Evolutionary conservation across 2,888 invertebrate species (phyloP).

Genomic region (Chydorus sphaericus): DNA sequence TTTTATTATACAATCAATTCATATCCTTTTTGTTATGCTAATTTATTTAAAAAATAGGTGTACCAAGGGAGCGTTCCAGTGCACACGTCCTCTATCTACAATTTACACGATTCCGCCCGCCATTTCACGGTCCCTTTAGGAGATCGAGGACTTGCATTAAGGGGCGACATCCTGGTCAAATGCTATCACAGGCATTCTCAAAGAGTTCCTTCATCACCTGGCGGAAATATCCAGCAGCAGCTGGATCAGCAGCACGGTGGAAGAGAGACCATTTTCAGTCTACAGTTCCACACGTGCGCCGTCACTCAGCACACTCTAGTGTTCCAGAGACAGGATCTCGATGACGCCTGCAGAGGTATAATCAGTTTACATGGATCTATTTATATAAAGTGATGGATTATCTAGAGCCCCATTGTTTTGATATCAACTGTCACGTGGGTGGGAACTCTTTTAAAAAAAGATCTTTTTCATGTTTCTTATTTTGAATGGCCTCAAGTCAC

Average conservation of each 20-base stretch:
- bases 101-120: slow-evolving; percentile 45
- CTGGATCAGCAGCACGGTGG: slow-evolving; percentile 18
- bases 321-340: slow-evolving; percentile 73
- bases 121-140: slow-evolving; percentile 50
- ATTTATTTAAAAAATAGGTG: slow-evolving; percentile 34
- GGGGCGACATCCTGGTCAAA: slow-evolving; percentile 81
- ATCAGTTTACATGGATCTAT: too few species aligned
- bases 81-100: slow-evolving; percentile 68
- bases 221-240: too few species aligned
- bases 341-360: slow-evolving; percentile 70
- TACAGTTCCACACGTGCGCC: slow-evolving; percentile 90
- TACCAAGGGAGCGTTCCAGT: slow-evolving; percentile 83
- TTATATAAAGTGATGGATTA: too few species aligned
- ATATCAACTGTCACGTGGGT: too few species aligned
- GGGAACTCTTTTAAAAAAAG: too few species aligned
- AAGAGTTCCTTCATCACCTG: too few species aligned
- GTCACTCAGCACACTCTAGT: slow-evolving; percentile 68
- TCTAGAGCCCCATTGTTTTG: too few species aligned
- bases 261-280: slow-evolving; percentile 61
- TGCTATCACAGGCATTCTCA: slow-evolving; percentile 54
- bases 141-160: slow-evolving; percentile 53
- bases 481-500: too few species aligned
- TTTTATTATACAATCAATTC: too few species aligned
- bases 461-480: not conserved
- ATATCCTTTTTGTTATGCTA: not conserved